Conservation (phyloP, 2,113 vertebrate genomes). For the Spheniscus mendiculus region DNA sequence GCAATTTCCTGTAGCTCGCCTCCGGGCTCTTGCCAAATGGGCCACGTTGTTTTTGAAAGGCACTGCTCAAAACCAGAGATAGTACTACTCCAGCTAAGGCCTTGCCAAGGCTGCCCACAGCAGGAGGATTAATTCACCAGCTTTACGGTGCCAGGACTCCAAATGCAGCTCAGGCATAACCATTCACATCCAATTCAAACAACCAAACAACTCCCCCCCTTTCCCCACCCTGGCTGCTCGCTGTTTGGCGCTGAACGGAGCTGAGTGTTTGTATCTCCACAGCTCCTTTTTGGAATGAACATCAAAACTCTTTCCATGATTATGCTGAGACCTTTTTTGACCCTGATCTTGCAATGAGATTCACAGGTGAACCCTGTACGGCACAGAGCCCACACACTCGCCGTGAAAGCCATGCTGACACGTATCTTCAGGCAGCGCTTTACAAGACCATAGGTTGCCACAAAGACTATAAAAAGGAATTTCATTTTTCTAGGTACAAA, state of each 20-base stretch:
- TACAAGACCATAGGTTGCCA: neutral
- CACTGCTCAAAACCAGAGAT: neutral
- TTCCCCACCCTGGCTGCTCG: neutral
- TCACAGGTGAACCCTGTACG: neutral
- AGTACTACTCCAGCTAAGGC: neutral
- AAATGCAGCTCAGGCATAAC: neutral
- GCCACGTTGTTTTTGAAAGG: neutral
- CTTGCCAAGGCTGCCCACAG: slow-evolving; percentile 42
- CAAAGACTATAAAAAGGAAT: neutral
- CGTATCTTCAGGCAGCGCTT: neutral
- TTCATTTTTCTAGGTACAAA: neutral
- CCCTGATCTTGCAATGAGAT: neutral
- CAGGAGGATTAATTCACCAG: slow-evolving; percentile 39
- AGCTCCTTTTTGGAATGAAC: neutral
- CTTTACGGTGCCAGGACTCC: neutral
- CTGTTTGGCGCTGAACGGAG: neutral
- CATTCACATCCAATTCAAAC: slow-evolving; percentile 13
- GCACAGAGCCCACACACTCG: rapidly evolving
- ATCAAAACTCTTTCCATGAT: neutral
- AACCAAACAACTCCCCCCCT: neutral
- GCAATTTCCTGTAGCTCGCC: neutral
- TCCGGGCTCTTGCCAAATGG: neutral
- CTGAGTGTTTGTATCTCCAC: neutral
- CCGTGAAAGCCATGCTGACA: neutral
- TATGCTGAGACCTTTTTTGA: neutral